Conservation (phyloP, 2,888 invertebrate genomes). For the Polietes domitor region DNA sequence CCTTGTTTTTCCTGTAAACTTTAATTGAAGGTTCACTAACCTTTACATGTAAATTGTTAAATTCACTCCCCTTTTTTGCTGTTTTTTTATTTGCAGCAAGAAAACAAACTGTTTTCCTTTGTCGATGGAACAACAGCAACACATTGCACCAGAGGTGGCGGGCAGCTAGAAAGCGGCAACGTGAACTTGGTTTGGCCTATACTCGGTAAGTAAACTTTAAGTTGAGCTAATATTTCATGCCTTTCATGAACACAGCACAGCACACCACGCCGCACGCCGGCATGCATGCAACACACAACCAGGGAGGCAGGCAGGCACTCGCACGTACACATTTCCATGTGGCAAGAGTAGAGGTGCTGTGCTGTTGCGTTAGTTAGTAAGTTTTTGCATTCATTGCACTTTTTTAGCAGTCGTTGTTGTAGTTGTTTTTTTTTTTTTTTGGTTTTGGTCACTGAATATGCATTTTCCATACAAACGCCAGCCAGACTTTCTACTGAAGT, state of each 20-base stretch:
- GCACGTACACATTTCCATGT: conserved; percentile 1
- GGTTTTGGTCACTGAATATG: conserved; percentile 52
- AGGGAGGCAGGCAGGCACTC: no score
- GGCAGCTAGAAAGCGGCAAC: background rate
- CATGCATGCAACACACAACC: background rate
- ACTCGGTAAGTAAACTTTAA: conserved; percentile 42
- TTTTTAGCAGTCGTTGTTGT: conserved; percentile 33
- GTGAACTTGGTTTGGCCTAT: conserved; percentile 56
- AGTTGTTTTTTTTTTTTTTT: no score
- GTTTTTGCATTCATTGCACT: conserved; percentile 10
- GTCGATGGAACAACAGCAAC: conserved; percentile 1
- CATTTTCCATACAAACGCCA: conserved; percentile 35
- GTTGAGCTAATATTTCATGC: conserved; percentile 59
- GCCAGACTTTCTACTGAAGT: conserved; percentile 44
- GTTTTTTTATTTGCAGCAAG: conserved; percentile 30
- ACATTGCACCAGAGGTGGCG: conserved; percentile 1
- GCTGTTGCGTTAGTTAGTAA: conserved; percentile 34
- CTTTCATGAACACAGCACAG: conserved; percentile 52
- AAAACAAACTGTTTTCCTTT: conserved; percentile 29
- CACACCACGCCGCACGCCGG: background rate
- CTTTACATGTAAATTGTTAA: conserved; percentile 69
- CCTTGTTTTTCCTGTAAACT: conserved; percentile 31
- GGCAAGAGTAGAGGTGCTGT: background rate
- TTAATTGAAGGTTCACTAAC: conserved; percentile 78
- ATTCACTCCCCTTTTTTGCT: conserved; percentile 47